Base-by-base conservation (phyloP, 2,797 vertebrate species). In the Thaleichthys pacificus region DNA sequence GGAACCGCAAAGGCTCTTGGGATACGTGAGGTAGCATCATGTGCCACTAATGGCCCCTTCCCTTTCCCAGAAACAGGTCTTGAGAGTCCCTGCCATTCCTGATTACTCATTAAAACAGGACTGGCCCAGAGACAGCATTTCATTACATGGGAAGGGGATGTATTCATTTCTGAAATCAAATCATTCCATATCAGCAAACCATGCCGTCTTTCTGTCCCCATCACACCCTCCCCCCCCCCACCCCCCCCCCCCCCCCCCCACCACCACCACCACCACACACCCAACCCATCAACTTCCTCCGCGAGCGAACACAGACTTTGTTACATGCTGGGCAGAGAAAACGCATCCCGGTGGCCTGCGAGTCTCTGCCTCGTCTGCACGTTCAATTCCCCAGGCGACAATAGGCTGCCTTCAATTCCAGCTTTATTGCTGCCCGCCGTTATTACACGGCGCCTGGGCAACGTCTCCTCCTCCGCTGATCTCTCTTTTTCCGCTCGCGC, bases 371-470 rank as follows among this genome's bases (percentile, higher is more conserved):
- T 73, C 64, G 69, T 70, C 68, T 51, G 63, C 28, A 57, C 80
- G 62, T 68, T 69, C 70, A 61, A 61, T 82, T 88, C 89, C 88
- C 89, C 81, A 80, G 87, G 85, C 76, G 19, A 82, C 79, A 83
- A 89, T 87, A 79, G 61, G 63, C 73, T 68, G 65, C 81, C 83
- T 83, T 88, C 88, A 83, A 80, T 89, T 89, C 79, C 82, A 84
- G 84, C 80, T 87, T 91, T 90, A 91, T 88, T 90, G 85, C 86
- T 70, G 79, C 85, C 89, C 86, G 84, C 84, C 82, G 84, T 86
- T 85, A 91, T 90, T 88, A 83, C 80, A 81, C 32, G 72, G 67
- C 71, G 68, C 77, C 74, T 73, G 64, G 74, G 76, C 73, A 73
- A 86, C 77, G 79, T 83, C 80, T 77, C 77, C 79, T 83, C 72